Evolutionary conservation across 2,113 vertebrate genomes (phyloP), one percentile per base, ranked within the genome.

Genomic region (Xiphophorus hellerii): DNA sequence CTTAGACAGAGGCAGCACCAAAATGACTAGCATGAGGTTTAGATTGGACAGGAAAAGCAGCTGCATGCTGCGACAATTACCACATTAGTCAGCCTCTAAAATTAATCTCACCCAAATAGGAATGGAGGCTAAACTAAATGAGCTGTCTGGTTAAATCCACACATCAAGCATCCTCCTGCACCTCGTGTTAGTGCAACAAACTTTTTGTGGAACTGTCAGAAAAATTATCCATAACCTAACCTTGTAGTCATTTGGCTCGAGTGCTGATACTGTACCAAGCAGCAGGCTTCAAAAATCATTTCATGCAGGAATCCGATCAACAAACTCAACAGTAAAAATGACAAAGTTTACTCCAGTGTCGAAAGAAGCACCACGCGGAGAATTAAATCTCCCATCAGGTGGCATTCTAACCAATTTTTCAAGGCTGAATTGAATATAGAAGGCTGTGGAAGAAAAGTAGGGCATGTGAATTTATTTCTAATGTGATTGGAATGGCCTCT

Each of bases 401-500:
- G 70, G 66, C 65, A 65, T 84, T 87, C 67, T 37, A 61, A 81
- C 71, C 84, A 71, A 78, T 84, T 83, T 73, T 76, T 81, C 80
- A 84, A 66, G 74, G 76, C 60, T 68, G 82, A 80, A 84, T 79
- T 76, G 74, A 86, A 90, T 76, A 77, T 70, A 71, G 82, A 68
- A n/a, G 31, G 42, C 66, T 33, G 66, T 61, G 65, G 75, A 70
- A 73, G 66, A 77, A 80, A 87, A 81, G 76, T 72, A 29, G 71
- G 79, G 28, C 79, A 80, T 66, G 69, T 37, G 31, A 87, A 87
- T 91, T 68, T 83, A 77, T 86, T 89, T 90, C 71, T 87, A 89
- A 92, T 89, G 82, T 87, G 89, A 89, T 86, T 88, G 78, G 87
- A 84, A 86, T 64, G 68, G 87, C 78, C 78, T 81, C 83, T 66